Evolutionary conservation across 2,888 invertebrate genomes (phyloP), one percentile per base, ranked within the genome.

Genomic region (Smittia aterrima): DNA sequence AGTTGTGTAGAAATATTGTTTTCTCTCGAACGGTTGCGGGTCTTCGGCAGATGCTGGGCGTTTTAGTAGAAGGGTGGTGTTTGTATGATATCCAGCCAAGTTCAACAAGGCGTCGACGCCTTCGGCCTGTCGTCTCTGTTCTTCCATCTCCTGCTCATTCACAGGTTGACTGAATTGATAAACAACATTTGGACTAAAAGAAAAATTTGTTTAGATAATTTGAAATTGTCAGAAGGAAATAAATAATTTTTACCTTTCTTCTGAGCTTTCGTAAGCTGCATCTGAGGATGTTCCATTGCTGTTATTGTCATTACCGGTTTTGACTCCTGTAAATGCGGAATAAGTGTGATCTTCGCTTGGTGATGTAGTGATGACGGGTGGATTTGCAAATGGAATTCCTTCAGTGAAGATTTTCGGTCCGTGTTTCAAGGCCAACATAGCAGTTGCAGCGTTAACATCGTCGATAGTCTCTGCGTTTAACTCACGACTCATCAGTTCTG

Each of bases 321-420:
- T 66, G 9, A 22, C 75, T 16, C 47, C 54, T 22, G 68, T 62
- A 64, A 85, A 85, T 76, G 89, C 89, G 79, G 93, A 94, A 84
- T 96, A 96, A 72, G 95, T 95, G 83, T 96, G 96, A 85, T 96
- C 96, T 83, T 94, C 93, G 83, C 93, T 94, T 0, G 95, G 93
- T 79, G 92, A 92, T 73, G 91, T 90, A 1, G 94, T 95, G 78
- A 94, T 93, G 77, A 95, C 89, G 78, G 83, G 82, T 75, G 83
- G 80, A 75, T 78, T 82, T 82, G 81, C 82, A 79, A 82, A 83
- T 76, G 81, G 82, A 78, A 81, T 82, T 76, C 80, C 78, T 77
- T 83, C 83, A 47, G 78, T 83, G 76, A 86, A 84, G 77, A 90
- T 88, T 76, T 88, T 88, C 75, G 92, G 90, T 70, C 93, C 93